Evolutionary conservation across 2,797 vertebrate genomes (phyloP), one percentile per base, ranked within the genome.

Genomic region (Bradypodion ventrale): DNA sequence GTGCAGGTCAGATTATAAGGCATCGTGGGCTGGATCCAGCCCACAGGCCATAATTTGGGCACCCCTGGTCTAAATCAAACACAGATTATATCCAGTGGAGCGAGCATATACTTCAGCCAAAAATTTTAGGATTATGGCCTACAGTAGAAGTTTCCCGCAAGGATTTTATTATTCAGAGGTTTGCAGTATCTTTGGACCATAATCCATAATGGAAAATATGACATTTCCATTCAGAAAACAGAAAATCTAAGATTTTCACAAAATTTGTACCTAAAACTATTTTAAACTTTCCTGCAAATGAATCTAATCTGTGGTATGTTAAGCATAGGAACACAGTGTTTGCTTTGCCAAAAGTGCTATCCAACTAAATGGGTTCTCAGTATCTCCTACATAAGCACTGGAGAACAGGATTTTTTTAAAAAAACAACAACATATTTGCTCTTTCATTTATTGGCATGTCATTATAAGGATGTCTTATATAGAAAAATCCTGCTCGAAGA

Each of bases 281-380:
- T 59, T 88, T 40, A 49, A 37, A 80, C 79, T 85, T 87, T 90
- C 69, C 75, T 78, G 49, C 32, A 65, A 78, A 35, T 85, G 68
- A 32, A 40, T 91, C 86, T 83, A 49, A 29, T 32, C 13, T 83
- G 88, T 86, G 87, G 88, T 83, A 78, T 15, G 77, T 83, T 87
- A 85, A 87, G n/a, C n/a, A n/a, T n/a, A n/a, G n/a, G 69, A 35
- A 83, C 62, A 90, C 85, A 66, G 37, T 83, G 80, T 86, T 92
- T 87, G 10, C 19, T 86, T 92, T 87, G 10, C 19, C 75, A 85
- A 77, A 92, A 83, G 91, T 88, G 59, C 65, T 46, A 16, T 66
- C n/a, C 29, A 2, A 0, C 75, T 12, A 52, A 87, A 88, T 49
- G 87, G 70, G 81, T 86, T 89, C 87, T 85, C 81, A 87, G 63